phyloP scores from a whole-genome alignment of 2,888 invertebrate species.

The Coronaproctus castanopsis region DNA sequence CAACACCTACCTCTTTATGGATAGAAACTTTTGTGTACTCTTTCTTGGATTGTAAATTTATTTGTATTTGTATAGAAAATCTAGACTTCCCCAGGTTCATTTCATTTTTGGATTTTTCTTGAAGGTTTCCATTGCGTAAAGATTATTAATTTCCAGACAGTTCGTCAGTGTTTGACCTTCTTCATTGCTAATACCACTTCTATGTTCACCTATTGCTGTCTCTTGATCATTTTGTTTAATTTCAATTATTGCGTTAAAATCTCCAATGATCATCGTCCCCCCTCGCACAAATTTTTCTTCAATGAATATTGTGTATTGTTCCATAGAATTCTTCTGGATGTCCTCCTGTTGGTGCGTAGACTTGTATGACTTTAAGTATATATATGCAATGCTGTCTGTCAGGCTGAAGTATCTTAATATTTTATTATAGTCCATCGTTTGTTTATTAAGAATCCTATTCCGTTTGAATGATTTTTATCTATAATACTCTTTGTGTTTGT shows the following conservation, averaged over 20 bases:
- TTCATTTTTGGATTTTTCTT: too few species aligned
- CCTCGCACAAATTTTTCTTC: background rate
- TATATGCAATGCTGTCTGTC: background rate
- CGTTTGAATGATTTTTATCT: background rate
- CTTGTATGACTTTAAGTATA: background rate
- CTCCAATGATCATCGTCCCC: background rate
- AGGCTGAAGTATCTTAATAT: background rate
- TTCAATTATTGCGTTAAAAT: background rate
- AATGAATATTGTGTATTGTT: background rate
- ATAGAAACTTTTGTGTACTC: too few species aligned
- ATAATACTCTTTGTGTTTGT: background rate
- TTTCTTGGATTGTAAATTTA: too few species aligned
- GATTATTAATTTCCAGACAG: background rate
- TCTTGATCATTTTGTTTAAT: background rate
- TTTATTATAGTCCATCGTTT: background rate
- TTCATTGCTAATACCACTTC: background rate
- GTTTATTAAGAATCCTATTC: background rate
- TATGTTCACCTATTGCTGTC: background rate
- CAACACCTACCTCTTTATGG: too few species aligned
- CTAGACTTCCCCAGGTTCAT: too few species aligned
- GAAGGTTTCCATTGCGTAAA: too few species aligned
- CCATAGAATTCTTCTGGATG: background rate
- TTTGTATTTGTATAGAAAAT: too few species aligned
- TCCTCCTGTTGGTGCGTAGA: background rate
- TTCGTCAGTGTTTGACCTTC: background rate